Base-by-base conservation (phyloP, 2,113 vertebrate species). In the Calyptommatus sinebrachiatus region DNA sequence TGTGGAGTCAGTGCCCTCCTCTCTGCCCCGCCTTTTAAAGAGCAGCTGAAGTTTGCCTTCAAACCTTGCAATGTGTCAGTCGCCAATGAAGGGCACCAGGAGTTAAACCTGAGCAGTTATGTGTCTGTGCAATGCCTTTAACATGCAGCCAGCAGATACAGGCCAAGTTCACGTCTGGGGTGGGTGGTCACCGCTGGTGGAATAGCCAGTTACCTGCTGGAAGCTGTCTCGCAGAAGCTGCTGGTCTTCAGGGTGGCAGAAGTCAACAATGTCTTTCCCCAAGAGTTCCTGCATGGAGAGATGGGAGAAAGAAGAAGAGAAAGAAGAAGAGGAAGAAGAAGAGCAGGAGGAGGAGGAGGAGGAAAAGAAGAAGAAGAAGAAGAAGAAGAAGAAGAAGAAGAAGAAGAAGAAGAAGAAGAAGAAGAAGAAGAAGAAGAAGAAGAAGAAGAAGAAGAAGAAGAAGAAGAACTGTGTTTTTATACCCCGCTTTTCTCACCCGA, bases 201-300 rank as follows among this genome's bases (percentile, higher is more conserved):
- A 8, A 22, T 0, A 5, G 4, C 7, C 14, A 0, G 12, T 85
- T 91, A 99, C 98, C 98, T 99, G 98, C 81, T 99, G 97, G 46
- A 99, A 97, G 85, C 98, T 99, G 93, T 99, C 98, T 88, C 96
- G 94, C 79, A 99, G 84, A 73, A 99, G 95, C 50, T 97, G 96
- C 22, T 99, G 97, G 85, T 99, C 98, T 88, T 99, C 98, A 0
- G 95, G 97, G 81, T 99, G 97, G 84, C 97, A 95, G 24, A 99
- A 94, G 60, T 99, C 98, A n/a, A 99, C 93, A 67, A 99, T 95
- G 87, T 95, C 96, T 85, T 99, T 99, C 62, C 98, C 98, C 91
- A 99, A 88, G 45, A 99, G 94, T 10, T 99, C 98, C 98, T 99
- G 76, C 48, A 7, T 1, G 20, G 28, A 16, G 50, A 26, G 28